A percentile compares a stretch with the other conserved stretches of the same genome.
Evolutionary conservation across 2,113 vertebrate genomes (phyloP).

Genomic region (Ophthalmolycus amberensis): DNA sequence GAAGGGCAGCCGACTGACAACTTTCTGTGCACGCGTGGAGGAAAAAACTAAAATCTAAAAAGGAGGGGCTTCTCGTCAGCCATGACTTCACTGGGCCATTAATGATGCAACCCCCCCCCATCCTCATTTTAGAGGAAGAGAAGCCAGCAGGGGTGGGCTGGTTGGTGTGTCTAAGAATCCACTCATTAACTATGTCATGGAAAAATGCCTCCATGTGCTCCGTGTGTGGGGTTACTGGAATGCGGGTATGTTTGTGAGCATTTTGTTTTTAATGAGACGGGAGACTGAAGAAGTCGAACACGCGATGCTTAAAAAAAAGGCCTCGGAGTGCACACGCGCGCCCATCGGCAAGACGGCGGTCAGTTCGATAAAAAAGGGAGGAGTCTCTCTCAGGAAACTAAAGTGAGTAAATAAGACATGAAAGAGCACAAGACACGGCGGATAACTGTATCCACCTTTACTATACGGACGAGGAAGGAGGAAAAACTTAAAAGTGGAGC

Average conservation of each 20-base stretch:
- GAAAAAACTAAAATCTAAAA: constrained; percentile 11
- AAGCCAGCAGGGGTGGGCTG: constrained; percentile 78
- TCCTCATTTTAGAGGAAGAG: constrained; percentile 77
- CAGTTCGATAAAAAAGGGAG: constrained; percentile 9
- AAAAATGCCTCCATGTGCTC: constrained; percentile 80
- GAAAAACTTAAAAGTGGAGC: neutral
- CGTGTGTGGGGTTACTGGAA: constrained; percentile 75
- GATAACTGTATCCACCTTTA: constrained; percentile 80
- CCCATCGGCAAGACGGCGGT: constrained; percentile 36
- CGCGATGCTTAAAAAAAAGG: constrained; percentile 68
- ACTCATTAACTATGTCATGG: constrained; percentile 85
- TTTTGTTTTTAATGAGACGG: constrained; percentile 73
- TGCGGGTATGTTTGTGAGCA: constrained; percentile 62
- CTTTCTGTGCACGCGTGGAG: constrained; percentile 25
- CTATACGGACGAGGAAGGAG: constrained; percentile 54
- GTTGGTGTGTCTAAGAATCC: constrained; percentile 62
- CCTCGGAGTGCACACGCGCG: neutral
- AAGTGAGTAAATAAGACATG: constrained; percentile 46
- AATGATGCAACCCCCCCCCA: constrained; percentile 71
- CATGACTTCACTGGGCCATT: constrained; percentile 76
- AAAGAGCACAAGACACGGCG: constrained; percentile 69
- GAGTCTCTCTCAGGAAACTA: constrained; percentile 2
- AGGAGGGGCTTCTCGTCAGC: constrained; percentile 69
- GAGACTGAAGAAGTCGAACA: constrained; percentile 67
- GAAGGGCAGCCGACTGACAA: constrained; percentile 50